Evolutionary conservation across 2,797 vertebrate genomes (phyloP), one percentile per base, ranked within the genome.

Genomic region (Anolis apletophallus): DNA sequence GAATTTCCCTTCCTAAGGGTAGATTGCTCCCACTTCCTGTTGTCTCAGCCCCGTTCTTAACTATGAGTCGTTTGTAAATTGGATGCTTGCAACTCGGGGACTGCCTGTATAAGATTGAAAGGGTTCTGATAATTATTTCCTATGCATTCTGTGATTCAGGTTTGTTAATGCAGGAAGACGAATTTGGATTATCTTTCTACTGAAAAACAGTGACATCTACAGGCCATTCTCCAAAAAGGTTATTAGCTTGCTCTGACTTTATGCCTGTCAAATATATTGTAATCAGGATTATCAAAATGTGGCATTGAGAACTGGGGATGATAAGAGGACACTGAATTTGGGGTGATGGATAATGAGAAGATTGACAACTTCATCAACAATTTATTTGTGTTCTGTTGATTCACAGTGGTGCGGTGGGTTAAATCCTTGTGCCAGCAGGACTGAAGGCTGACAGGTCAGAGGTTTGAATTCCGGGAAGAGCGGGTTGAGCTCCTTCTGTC

Each of bases 151-250:
- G 21, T 3, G 23, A 3, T 46, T 40, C 40, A 34, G 32, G 13
- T 34, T 36, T 34, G 32, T 17, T 73, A 17, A 36, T 10, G 19
- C 17, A 19, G 34, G 19, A 23, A 34, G 50, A 52, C 5, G 23
- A 69, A 32, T 79, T 80, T 78, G 19, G 32, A 7, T 36, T 64
- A 13, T 16, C 52, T 32, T 72, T 75, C 36, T 73, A 64, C 85
- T 80, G 50, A 23, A 59, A 55, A 84, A 14, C 73, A 69, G 52
- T 79, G 89, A 83, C 77, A 84, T 85, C 85, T 92, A 36, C 59
- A 88, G 87, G 50, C 74, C 36, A 75, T 52, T 69, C 50, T 74
- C 40, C 50, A 11, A 78, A 88, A n/a, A 84, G 84, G 84, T 29
- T 55, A 14, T 61, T n/a, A 46, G 68, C 78, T 79, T 67, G 36